These are phyloP conservation scores for Ectropis grisescens DNA, from an alignment of 1,140 invertebrate genomes.

Conservation along the genomic window DNA sequence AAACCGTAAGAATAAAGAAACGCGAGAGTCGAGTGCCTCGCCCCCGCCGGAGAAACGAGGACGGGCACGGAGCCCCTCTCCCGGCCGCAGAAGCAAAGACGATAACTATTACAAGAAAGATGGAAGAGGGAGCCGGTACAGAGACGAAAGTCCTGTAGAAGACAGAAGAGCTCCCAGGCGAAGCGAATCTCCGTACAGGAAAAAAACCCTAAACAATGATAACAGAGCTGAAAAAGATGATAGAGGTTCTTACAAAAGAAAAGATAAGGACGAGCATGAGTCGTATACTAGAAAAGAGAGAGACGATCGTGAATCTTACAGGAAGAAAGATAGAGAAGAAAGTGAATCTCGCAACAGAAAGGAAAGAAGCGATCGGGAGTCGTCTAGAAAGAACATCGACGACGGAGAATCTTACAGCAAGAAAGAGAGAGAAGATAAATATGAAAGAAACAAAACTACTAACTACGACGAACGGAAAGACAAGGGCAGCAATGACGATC, in stretches of 20 bases:
- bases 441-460: slow-evolving; percentile 29
- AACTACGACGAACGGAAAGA: slow-evolving; percentile 19
- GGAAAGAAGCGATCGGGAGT: not conserved
- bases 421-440: slow-evolving; percentile 23
- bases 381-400: slow-evolving; percentile 17
- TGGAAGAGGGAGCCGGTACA: slow-evolving; percentile 2
- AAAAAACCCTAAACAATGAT: no score
- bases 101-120: slow-evolving; percentile 22
- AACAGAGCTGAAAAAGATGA: no score
- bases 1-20: slow-evolving; percentile 27
- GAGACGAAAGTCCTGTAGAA: slow-evolving; percentile 2
- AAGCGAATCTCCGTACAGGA: slow-evolving; percentile 24
- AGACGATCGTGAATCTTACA: no score
- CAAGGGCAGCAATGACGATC: slow-evolving; percentile 21
- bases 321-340: not conserved
- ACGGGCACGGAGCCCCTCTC: slow-evolving; percentile 32
- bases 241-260: not conserved
- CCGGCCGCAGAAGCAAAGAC: slow-evolving; percentile 24
- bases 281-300: no score
- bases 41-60: slow-evolving; percentile 44
- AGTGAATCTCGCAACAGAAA: not conserved
- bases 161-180: slow-evolving; percentile 17
- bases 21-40: slow-evolving; percentile 26
- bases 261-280: no score
- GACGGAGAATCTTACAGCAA: slow-evolving; percentile 19